Percentiles rank a stretch among this genome's conserved stretches.
These are phyloP conservation scores for Protobothrops mucrosquamatus DNA, from an alignment of 2,113 vertebrate genomes.

Conservation along the genomic window DNA sequence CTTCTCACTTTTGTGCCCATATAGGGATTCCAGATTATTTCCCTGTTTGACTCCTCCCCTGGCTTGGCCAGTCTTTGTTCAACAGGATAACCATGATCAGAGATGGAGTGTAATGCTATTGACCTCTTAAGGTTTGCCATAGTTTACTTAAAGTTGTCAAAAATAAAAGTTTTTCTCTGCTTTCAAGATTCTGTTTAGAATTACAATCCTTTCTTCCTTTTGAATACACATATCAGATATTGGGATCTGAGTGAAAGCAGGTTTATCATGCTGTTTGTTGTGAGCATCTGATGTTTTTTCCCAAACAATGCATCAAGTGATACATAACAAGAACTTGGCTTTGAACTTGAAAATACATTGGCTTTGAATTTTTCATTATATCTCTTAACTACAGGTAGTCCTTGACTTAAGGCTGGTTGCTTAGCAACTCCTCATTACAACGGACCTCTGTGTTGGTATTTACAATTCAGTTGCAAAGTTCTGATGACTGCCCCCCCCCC, in stretches of 20 bases:
- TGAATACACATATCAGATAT: neutral
- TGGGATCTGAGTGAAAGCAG: neutral
- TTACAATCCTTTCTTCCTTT: neutral
- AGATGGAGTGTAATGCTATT: neutral
- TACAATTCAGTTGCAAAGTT: neutral
- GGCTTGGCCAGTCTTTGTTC: neutral
- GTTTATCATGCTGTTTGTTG: neutral
- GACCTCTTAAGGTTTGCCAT: neutral
- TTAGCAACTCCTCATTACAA: neutral
- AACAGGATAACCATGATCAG: neutral
- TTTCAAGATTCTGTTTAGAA: neutral
- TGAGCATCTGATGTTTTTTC: neutral
- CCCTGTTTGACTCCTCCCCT: neutral
- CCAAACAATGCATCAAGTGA: neutral
- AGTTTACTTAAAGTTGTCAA: neutral
- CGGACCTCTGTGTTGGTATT: neutral
- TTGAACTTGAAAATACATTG: neutral
- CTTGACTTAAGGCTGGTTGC: neutral
- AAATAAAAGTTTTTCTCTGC: neutral
- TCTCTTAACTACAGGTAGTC: neutral
- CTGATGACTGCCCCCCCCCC: neutral
- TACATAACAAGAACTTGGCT: neutral
- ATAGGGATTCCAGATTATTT: neutral
- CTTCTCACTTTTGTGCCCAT: neutral
- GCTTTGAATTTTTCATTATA: neutral